Evolutionary conservation across 2,797 vertebrate genomes (phyloP), one percentile per base, ranked within the genome.

Genomic region (Myripristis murdjan): DNA sequence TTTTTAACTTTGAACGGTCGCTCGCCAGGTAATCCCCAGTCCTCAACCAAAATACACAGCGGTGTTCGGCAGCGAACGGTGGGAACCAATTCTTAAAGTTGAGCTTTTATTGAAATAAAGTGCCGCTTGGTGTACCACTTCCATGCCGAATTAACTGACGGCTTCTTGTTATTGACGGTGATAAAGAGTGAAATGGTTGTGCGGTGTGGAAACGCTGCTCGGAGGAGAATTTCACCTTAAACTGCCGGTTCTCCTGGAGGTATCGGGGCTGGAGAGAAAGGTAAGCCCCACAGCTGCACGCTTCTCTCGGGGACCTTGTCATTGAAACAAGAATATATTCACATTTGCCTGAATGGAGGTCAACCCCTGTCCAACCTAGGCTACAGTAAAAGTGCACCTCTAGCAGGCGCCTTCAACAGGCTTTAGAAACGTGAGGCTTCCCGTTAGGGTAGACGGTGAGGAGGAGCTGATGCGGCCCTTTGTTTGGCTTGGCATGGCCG

Each of bases 401-500:
- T 24, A 6, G 15, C 7, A 3, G 1, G 47, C 35, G 41, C 56
- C n/a, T 20, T 35, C n/a, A 63, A 47, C 48, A 63, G 54, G 62
- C 47, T 62, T 33, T 64, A 44, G 0, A 41, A 41, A 16, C 39
- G 5, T 14, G 14, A 41, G 5, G 24, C 14, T 53, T 31, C 24
- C 51, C 51, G 26, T 31, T 15, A 24, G 39, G 39, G 5, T 4
- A 41, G 39, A 14, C 54, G 69, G 35, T 55, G 41, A 47, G 54
- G 31, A 39, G 62, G 49, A 47, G 58, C 51, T 31, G 51, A 22
- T 23, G 47, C 51, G 51, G 51, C 54, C 41, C 51, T 62, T 83
- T 83, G 74, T 83, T 71, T 52, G 60, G 48, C 15, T 75, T 33
- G 73, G 62, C 69, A 68, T 11, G 33, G 39, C 39, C 15, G 39